Percentiles rank a stretch among this genome's conserved stretches.
Evolutionary conservation across 2,797 vertebrate genomes (phyloP).

Genomic region (Taenioides sp.): DNA sequence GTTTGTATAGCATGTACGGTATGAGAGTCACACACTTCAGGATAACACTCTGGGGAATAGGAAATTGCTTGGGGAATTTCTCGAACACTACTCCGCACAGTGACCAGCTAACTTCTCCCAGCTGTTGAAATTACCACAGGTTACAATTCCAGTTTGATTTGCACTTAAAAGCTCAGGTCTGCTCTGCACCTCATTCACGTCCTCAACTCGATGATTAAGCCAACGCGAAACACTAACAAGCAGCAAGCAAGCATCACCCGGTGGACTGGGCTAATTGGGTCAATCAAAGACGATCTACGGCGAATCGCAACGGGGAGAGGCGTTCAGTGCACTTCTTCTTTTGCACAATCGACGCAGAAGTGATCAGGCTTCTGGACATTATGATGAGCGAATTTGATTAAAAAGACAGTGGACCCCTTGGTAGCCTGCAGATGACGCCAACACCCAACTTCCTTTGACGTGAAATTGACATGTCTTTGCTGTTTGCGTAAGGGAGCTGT

Average conservation of each 20-base stretch:
- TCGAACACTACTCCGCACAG: slow-evolving; percentile 24
- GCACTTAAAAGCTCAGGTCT: slow-evolving; percentile 67
- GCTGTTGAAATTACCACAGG: slow-evolving; percentile 51
- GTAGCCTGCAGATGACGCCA: slow-evolving; percentile 51
- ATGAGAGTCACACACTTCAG: slow-evolving; percentile 26
- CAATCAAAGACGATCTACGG: slow-evolving; percentile 72
- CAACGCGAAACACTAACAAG: slow-evolving; percentile 72
- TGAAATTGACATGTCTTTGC: slow-evolving; percentile 57
- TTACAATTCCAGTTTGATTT: slow-evolving; percentile 63
- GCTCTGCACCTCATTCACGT: slow-evolving; percentile 64
- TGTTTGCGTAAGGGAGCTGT: slow-evolving; percentile 43
- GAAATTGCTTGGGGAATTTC: slow-evolving; percentile 24
- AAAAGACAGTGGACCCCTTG: slow-evolving; percentile 50
- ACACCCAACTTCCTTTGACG: slow-evolving; percentile 46
- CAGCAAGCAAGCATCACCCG: slow-evolving; percentile 68
- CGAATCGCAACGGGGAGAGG: slow-evolving; percentile 50
- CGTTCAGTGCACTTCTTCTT: slow-evolving; percentile 35
- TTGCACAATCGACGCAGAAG: slow-evolving; percentile 38
- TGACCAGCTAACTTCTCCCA: slow-evolving; percentile 44
- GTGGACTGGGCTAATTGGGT: slow-evolving; percentile 74
- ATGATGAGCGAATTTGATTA: slow-evolving; percentile 61
- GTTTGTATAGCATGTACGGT: background rate
- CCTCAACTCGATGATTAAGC: slow-evolving; percentile 66
- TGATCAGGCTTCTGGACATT: slow-evolving; percentile 57
- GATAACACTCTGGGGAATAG: slow-evolving; percentile 31